These are phyloP conservation scores for Chorisops tibialis DNA, from an alignment of 2,888 invertebrate genomes.

Conservation along the genomic window DNA sequence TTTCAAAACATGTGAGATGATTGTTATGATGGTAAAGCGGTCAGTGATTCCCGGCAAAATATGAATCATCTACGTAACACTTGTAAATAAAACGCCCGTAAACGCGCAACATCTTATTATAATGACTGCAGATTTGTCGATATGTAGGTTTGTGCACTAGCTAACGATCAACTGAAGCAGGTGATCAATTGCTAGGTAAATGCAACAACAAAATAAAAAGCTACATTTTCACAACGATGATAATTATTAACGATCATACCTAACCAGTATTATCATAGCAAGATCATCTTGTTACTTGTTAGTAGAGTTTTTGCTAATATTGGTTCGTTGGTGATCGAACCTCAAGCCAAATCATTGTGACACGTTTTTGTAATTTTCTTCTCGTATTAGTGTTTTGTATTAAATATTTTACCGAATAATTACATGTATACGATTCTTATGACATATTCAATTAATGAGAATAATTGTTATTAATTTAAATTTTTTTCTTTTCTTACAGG, in stretches of 20 bases:
- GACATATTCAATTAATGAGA: not conserved
- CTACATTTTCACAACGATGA: conserved; percentile 6
- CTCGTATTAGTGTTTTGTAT: too few species aligned
- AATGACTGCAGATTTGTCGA: not conserved
- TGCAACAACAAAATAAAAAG: not conserved
- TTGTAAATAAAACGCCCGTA: conserved; percentile 2
- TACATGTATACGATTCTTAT: not conserved
- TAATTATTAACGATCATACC: not conserved
- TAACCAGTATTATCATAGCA: not conserved
- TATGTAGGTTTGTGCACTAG: too few species aligned
- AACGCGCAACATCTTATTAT: not conserved
- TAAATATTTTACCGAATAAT: not conserved
- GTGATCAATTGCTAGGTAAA: conserved; percentile 7
- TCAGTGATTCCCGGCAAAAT: conserved; percentile 12
- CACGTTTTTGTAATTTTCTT: conserved; percentile 1
- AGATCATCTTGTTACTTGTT: not conserved
- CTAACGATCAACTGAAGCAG: not conserved
- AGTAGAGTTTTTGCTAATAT: not conserved
- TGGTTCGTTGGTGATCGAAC: not conserved
- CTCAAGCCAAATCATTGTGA: not conserved
- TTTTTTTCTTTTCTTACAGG: conserved; percentile 35
- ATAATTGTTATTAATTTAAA: conserved; percentile 34
- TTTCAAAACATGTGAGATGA: not conserved
- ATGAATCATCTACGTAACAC: conserved; percentile 2
- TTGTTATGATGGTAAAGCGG: conserved; percentile 7